Evolutionary conservation across 2,797 vertebrate species (phyloP).

Genomic region (Acanthopagrus latus): DNA sequence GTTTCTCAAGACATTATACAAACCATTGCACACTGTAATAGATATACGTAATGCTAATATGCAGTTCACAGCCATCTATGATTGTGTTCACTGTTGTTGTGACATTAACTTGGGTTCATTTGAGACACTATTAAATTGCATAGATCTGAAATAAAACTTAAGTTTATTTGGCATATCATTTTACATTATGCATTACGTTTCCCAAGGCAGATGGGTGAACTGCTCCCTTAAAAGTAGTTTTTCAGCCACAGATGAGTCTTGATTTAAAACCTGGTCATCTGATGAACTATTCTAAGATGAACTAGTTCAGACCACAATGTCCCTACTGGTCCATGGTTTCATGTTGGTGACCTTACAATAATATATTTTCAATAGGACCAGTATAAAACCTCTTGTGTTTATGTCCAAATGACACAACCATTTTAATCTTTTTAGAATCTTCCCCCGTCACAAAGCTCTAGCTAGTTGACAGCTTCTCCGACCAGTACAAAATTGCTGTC

Average conservation of each 20-base stretch:
- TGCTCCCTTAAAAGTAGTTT: background rate
- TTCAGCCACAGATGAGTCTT: background rate
- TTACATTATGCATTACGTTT: background rate
- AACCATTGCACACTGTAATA: conserved; percentile 9
- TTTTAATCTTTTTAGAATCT: background rate
- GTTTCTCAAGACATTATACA: conserved; percentile 6
- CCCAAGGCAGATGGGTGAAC: too few species aligned
- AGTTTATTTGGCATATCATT: conserved; percentile 8
- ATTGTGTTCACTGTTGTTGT: background rate
- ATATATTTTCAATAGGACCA: background rate
- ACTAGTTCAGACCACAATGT: background rate
- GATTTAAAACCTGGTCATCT: background rate
- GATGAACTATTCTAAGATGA: background rate
- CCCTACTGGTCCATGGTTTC: background rate
- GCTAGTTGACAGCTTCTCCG: too few species aligned
- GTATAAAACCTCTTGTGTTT: background rate
- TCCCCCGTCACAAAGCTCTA: too few species aligned
- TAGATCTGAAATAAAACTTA: background rate
- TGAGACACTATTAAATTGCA: background rate
- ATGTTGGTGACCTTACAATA: background rate
- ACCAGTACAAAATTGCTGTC: too few species aligned
- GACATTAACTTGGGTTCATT: background rate
- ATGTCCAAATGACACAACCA: background rate
- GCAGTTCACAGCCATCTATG: background rate
- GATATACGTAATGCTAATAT: background rate